Conservation (phyloP, 2,888 invertebrate genomes). For the Cephus sareptanus region DNA sequence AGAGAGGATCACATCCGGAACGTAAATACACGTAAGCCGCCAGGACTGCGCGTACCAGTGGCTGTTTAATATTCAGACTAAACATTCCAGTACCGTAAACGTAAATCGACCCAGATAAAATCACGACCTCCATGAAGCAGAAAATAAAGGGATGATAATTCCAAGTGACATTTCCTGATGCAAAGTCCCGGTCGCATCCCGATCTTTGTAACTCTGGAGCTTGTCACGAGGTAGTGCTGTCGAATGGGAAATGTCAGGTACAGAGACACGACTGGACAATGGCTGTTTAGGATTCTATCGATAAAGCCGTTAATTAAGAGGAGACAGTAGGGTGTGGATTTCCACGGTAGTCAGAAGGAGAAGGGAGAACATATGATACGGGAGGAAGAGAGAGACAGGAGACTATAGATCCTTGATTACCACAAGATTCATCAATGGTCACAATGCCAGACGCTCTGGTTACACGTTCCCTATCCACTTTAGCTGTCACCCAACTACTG, state of each 20-base stretch:
- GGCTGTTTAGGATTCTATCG: slow-evolving; percentile 9
- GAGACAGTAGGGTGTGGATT: background rate
- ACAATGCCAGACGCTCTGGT: slow-evolving; percentile 20
- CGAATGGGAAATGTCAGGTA: background rate
- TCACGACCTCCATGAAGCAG: background rate
- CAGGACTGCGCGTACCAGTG: background rate
- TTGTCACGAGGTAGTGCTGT: background rate
- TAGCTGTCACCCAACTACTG: slow-evolving; percentile 25
- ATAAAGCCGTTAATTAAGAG: slow-evolving; percentile 14
- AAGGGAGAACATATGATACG: background rate
- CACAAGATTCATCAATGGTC: slow-evolving; percentile 22
- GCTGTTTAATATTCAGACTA: background rate
- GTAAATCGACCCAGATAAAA: background rate
- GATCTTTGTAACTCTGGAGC: background rate
- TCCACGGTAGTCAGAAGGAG: background rate
- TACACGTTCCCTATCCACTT: slow-evolving; percentile 19
- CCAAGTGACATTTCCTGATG: background rate
- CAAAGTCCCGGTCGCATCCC: background rate
- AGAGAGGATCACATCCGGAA: background rate
- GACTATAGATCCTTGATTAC: slow-evolving; percentile 21
- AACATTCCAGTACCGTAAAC: background rate
- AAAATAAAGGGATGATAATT: background rate
- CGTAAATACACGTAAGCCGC: background rate
- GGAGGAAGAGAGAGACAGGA: slow-evolving; percentile 2
- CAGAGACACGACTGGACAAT: background rate